These are phyloP conservation scores for Ectropis crepuscularia DNA, from an alignment of 2,888 invertebrate genomes.

Conservation along the genomic window DNA sequence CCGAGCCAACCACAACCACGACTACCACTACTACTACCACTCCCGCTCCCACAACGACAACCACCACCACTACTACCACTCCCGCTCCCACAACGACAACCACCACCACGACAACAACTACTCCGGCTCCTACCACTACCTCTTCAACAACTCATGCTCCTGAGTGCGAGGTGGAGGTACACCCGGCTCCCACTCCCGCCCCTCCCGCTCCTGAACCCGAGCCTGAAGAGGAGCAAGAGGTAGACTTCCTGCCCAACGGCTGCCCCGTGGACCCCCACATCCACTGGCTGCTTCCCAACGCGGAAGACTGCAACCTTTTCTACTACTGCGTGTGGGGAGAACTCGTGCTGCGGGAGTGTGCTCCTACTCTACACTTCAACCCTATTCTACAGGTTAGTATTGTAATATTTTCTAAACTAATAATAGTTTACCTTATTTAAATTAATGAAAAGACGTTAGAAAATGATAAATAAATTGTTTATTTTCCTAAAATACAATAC, in stretches of 20 bases:
- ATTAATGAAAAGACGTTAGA: no score
- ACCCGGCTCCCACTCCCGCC: slow-evolving; percentile 24
- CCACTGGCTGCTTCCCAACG: slow-evolving; percentile 69
- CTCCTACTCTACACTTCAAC: slow-evolving; percentile 62
- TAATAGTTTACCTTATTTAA: no score
- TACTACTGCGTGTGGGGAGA: slow-evolving; percentile 71
- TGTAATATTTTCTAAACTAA: neutral
- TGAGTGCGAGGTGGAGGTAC: slow-evolving; percentile 31
- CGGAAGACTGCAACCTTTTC: slow-evolving; percentile 62
- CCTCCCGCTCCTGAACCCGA: slow-evolving; percentile 23
- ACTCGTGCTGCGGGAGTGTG: slow-evolving; percentile 54
- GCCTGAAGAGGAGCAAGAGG: slow-evolving; percentile 25
- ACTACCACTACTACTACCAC: slow-evolving; percentile 29
- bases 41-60: slow-evolving; percentile 28
- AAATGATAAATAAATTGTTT: no score
- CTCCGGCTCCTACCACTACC: slow-evolving; percentile 30
- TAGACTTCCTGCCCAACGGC: slow-evolving; percentile 62
- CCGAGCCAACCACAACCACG: slow-evolving; percentile 19
- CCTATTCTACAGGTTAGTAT: slow-evolving; percentile 58
- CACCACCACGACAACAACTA: slow-evolving; percentile 19
- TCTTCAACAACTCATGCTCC: slow-evolving; percentile 26
- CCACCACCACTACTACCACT: slow-evolving; percentile 31
- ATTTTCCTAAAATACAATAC: no score
- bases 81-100: slow-evolving; percentile 27
- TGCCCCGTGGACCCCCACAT: slow-evolving; percentile 65